These are phyloP conservation scores for Pyrrhia umbra DNA, from an alignment of 2,888 invertebrate species.

Conservation along the genomic window DNA sequence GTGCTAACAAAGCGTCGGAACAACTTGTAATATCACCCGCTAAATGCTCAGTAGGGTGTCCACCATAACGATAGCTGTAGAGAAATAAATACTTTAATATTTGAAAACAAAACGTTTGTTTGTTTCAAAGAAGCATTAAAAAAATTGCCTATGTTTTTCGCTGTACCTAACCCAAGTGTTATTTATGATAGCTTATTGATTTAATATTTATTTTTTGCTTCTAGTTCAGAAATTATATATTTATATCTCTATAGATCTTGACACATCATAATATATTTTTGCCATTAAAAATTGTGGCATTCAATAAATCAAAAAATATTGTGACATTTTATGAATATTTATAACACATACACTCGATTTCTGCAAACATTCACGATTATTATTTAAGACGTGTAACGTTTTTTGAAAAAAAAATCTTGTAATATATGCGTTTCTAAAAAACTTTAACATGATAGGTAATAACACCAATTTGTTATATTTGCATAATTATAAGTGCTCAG, in stretches of 20 bases:
- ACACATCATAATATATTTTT: slow-evolving; percentile 26
- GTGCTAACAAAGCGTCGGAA: slow-evolving; percentile 83
- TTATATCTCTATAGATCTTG: slow-evolving; percentile 25
- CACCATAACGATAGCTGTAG: slow-evolving; percentile 1
- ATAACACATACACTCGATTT: slow-evolving; percentile 19
- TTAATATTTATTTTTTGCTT: slow-evolving; percentile 4
- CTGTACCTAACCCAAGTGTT: no score
- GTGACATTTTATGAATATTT: slow-evolving; percentile 36
- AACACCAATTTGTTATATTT: slow-evolving; percentile 60
- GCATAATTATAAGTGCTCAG: slow-evolving; percentile 59
- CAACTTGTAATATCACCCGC: slow-evolving; percentile 76
- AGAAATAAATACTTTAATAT: not conserved
- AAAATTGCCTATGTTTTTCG: no score
- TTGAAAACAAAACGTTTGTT: no score
- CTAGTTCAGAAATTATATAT: slow-evolving; percentile 36
- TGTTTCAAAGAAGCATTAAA: no score
- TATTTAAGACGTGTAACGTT: slow-evolving; percentile 33
- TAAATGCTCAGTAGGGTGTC: slow-evolving; percentile 64
- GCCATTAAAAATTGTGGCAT: slow-evolving; percentile 27
- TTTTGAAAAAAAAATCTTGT: slow-evolving; percentile 24
- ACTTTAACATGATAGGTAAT: slow-evolving; percentile 46
- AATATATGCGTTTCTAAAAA: slow-evolving; percentile 37
- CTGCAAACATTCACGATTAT: slow-evolving; percentile 35
- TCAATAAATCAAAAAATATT: slow-evolving; percentile 49
- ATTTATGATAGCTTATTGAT: no score